A percentile compares a stretch with the other conserved stretches of the same genome.
phyloP scores from a whole-genome alignment of 2,113 vertebrate genomes.

The Syrrhaptes paradoxus region DNA sequence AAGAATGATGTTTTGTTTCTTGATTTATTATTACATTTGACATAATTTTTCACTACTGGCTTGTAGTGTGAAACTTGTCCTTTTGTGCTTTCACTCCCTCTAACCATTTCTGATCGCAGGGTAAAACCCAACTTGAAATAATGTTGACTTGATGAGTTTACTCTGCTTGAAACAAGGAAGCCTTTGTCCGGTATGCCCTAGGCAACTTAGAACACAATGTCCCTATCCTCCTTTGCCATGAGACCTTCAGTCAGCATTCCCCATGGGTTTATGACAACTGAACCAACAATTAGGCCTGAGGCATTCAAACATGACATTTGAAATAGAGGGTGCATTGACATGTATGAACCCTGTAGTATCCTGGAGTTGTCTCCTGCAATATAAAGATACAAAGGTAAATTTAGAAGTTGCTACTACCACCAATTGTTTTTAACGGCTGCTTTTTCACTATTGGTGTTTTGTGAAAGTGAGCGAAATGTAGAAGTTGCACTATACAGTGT shows the following conservation, averaged over 20 bases:
- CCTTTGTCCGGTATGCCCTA: neutral
- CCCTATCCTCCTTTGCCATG: conserved; percentile 3
- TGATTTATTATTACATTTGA: neutral
- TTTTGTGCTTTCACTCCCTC: neutral
- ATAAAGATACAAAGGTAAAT: conserved; percentile 29
- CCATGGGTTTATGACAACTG: conserved; percentile 30
- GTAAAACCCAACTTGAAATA: conserved; percentile 24
- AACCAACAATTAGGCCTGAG: conserved; percentile 38
- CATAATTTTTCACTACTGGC: neutral
- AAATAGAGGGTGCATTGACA: conserved; percentile 18
- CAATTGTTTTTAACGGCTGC: neutral
- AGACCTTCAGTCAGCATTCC: conserved; percentile 50
- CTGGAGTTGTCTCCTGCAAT: neutral
- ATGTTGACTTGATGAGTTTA: conserved; percentile 30
- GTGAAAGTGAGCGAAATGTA: neutral
- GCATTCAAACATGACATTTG: conserved; percentile 56
- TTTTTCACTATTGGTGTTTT: neutral
- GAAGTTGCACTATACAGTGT: neutral
- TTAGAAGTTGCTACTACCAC: neutral
- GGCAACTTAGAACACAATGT: conserved; percentile 20
- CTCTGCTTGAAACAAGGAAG: conserved; percentile 44
- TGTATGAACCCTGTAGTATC: neutral
- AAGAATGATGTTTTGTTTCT: conserved; percentile 18
- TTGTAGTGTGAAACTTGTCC: neutral
- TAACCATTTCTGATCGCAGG: neutral